Evolutionary conservation across 1,140 invertebrate species (phyloP), one percentile per base, ranked within the genome.

Genomic region (Anastrepha obliqua): DNA sequence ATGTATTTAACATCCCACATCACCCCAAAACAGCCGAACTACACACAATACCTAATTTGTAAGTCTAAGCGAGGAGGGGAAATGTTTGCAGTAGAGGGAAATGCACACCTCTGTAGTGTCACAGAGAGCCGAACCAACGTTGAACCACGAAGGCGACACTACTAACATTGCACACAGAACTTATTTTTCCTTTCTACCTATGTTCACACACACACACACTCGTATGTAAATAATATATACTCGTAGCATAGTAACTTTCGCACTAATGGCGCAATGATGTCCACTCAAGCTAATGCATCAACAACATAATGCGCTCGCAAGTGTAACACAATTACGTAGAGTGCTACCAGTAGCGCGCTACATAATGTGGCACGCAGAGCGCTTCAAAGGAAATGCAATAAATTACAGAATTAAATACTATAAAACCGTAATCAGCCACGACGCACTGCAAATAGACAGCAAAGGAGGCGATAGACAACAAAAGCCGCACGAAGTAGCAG

Each of bases 261-360:
- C 44, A 44, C 44, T 81, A 81, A 81, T 81, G 74, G 51, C 29
- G 74, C 74, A 29, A 81, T 81, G n/a, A 81, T 81, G 74, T 51
- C 51, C 74, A 74, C 74, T 81, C 17, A 81, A 81, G 2, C 17
- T 55, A 81, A 81, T 81, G 17, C 55, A 81, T 81, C 42, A 58
- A 55, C 74, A 55, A 55, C 47, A 55, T 81, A 81, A 81, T 74
- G 67, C n/a, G 74, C 20, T 29, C 74, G n/a, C 47, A 81, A 55
- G 44, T 67, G 74, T 20, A 81, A 81, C 29, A 47, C 74, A 81
- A 81, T 81, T 81, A 81, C 74, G 9, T 81, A 81, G 74, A 81
- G 74, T 81, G 74, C 47, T 29, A 13, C 42, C 20, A 7, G 64
- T 67, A 67, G 11, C 60, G 1, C 60, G 11, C 15, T 44, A 74